These are phyloP conservation scores for Torymus aiolomorphi DNA, from an alignment of 2,888 invertebrate genomes.

Conservation along the genomic window DNA sequence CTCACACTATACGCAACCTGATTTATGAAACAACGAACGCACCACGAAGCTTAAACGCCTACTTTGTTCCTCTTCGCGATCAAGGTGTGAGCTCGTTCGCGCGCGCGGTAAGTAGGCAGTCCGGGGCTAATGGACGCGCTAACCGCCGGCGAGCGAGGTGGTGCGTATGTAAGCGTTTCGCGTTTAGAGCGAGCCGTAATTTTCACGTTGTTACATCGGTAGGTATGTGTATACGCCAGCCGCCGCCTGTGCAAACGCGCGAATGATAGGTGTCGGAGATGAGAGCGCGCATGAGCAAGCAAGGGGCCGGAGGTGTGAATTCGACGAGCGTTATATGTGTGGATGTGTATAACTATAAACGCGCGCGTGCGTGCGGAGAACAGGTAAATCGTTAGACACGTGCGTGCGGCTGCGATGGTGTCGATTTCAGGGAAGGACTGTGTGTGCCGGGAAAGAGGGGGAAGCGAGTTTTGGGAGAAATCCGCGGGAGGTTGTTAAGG, in stretches of 20 bases:
- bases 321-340: slow-evolving; percentile 23
- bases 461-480: no score
- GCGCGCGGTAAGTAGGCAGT: slow-evolving; percentile 17
- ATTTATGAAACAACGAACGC: slow-evolving; percentile 55
- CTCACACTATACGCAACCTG: no score
- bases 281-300: slow-evolving; percentile 26
- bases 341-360: neutral
- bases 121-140: slow-evolving; percentile 33
- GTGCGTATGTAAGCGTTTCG: slow-evolving; percentile 55
- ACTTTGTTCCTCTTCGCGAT: neutral
- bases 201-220: slow-evolving; percentile 71
- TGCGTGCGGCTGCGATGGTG: slow-evolving; percentile 4
- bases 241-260: slow-evolving; percentile 69
- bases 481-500: neutral
- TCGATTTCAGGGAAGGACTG: slow-evolving; percentile 44
- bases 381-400: neutral
- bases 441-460: neutral
- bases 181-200: slow-evolving; percentile 64
- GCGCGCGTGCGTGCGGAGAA: neutral
- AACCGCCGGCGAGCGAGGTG: slow-evolving; percentile 14
- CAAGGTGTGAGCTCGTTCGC: neutral
- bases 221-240: no score
- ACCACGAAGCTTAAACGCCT: slow-evolving; percentile 60
- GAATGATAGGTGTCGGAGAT: slow-evolving; percentile 66
- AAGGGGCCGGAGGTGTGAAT: neutral